Evolutionary conservation across 1,140 invertebrate species (phyloP).

Genomic region (Varroa destructor): DNA sequence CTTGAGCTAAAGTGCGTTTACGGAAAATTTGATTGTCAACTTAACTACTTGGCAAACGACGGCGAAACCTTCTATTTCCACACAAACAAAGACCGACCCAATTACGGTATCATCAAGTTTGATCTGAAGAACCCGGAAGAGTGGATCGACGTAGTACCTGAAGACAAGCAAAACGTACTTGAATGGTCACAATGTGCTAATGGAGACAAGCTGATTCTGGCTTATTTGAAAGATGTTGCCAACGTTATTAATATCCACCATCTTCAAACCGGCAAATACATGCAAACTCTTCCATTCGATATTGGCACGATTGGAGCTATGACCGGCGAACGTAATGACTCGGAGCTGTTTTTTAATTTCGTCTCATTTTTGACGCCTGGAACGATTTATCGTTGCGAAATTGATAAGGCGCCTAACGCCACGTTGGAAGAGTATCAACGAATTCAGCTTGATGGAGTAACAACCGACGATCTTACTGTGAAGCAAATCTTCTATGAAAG

Average conservation of each 20-base stretch:
- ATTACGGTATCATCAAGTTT: conserved; percentile 73
- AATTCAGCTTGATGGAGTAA: background rate
- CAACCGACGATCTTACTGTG: conserved; percentile 55
- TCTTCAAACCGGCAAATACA: conserved; percentile 55
- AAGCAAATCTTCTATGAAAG: conserved; percentile 84
- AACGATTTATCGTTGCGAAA: conserved; percentile 70
- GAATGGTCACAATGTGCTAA: conserved; percentile 72
- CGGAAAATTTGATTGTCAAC: conserved; percentile 81
- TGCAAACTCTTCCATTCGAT: conserved; percentile 61
- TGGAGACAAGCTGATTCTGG: conserved; percentile 69
- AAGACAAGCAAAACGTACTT: conserved; percentile 72
- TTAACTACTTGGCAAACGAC: conserved; percentile 85
- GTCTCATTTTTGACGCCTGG: conserved; percentile 83
- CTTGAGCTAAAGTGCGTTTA: conserved; percentile 60
- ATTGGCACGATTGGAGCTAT: conserved; percentile 72
- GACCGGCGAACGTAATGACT: conserved; percentile 67
- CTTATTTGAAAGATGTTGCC: conserved; percentile 85
- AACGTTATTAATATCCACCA: conserved; percentile 67
- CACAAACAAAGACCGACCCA: conserved; percentile 85
- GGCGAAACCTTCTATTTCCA: conserved; percentile 68
- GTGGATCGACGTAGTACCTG: conserved; percentile 68
- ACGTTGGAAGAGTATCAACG: background rate
- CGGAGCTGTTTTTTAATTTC: conserved; percentile 85
- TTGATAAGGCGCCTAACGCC: conserved; percentile 12
- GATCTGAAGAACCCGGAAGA: conserved; percentile 57